Base-by-base conservation (phyloP, 2,113 vertebrate species). In the Serinus canaria region DNA sequence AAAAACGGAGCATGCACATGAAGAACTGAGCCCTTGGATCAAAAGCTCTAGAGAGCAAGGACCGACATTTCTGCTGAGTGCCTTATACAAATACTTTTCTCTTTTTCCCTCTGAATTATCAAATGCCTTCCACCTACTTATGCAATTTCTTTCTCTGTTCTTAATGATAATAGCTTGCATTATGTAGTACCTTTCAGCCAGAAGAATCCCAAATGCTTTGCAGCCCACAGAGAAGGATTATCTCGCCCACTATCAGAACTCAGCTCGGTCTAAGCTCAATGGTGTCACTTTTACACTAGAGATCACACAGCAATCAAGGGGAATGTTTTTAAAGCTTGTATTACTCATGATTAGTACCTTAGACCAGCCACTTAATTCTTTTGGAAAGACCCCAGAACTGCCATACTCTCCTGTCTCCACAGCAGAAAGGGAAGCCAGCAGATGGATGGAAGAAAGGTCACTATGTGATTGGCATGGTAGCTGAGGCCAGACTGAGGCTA, bases 161-260 rank as follows among this genome's bases (percentile, higher is more conserved):
- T 89, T 95, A 92, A 94, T 76, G 94, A 97, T 93, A 97, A 92
- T 92, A 95, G 93, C 88, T 94, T 93, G 73, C 66, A 94, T 97
- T 93, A 94, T 93, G n/a, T 82, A 92, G 83, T 70, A 94, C 90
- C 74, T 96, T 94, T 97, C 94, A 95, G 94, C 75, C 87, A 96
- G 94, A 96, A 97, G 93, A 94, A 94, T 95, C 90, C 80, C 94
- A 96, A 96, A 96, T 88, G 91, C 94, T 92, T 91, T 91, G 75
- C 88, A 96, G 92, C 92, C 91, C 89, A 96, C 95, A 95, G 93
- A 92, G 50, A 90, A 93, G 94, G 89, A 96, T 96, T 94, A 97
- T 96, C 90, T 94, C 95, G 74, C 95, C 96, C 95, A 97, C 95
- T 67, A 72, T 33, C 69, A 96, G 87, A 92, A 89, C 58, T 76